A percentile compares a stretch with the other conserved stretches of the same genome.
These are phyloP conservation scores for Lycorma delicatula DNA, from an alignment of 1,140 invertebrate genomes.

Conservation along the genomic window DNA sequence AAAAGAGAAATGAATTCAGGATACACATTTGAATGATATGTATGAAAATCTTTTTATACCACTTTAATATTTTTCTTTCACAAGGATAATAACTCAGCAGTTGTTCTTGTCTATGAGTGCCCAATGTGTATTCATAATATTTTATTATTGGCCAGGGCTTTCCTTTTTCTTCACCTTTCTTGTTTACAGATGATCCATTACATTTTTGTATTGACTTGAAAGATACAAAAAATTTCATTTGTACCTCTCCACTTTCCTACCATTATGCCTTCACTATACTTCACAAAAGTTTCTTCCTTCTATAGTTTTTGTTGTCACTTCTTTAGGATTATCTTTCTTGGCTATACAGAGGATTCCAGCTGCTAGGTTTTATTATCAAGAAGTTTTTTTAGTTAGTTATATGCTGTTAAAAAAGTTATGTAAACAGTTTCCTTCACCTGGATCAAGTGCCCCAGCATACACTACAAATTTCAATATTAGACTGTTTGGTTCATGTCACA, in stretches of 20 bases:
- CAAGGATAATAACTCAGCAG: conserved; percentile 17
- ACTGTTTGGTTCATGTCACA: conserved; percentile 24
- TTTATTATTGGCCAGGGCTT: conserved; percentile 16
- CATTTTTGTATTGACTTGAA: conserved; percentile 11
- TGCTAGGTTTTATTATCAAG: conserved; percentile 39
- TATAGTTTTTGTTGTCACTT: conserved; percentile 30
- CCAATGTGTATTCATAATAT: conserved; percentile 22
- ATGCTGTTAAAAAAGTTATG: conserved; percentile 39
- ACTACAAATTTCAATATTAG: conserved; percentile 11
- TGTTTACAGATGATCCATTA: not conserved
- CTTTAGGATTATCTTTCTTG: conserved; percentile 34
- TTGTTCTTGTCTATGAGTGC: conserved; percentile 20
- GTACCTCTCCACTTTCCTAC: conserved; percentile 39
- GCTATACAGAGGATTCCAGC: conserved; percentile 37
- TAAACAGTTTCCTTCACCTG: conserved; percentile 12
- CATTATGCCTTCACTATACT: conserved; percentile 35
- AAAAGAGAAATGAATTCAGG: conserved; percentile 6
- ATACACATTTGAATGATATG: conserved; percentile 19
- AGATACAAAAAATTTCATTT: conserved; percentile 27
- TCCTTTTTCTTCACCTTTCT: not conserved
- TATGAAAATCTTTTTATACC: conserved; percentile 22
- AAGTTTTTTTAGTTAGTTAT: conserved; percentile 35
- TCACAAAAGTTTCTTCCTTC: conserved; percentile 31
- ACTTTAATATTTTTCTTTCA: conserved; percentile 20
- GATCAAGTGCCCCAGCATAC: conserved; percentile 12